Evolutionary conservation across 2,888 invertebrate species (phyloP).

Genomic region (Litoditis marina): DNA sequence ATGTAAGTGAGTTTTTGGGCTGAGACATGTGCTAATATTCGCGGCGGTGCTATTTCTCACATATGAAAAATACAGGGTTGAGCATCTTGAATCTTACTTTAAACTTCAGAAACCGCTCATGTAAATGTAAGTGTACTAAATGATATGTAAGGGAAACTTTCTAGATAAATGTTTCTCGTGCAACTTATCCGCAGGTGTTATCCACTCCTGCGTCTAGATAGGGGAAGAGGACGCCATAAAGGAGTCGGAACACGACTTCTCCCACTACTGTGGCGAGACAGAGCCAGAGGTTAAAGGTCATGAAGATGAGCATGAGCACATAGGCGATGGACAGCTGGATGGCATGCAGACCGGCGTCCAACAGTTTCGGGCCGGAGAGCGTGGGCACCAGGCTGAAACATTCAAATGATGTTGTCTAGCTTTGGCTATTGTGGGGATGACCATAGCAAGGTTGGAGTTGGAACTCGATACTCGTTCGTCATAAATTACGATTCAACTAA

Average conservation of each 20-base stretch:
- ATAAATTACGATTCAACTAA: too few species aligned
- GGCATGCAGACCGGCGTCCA: conserved; percentile 48
- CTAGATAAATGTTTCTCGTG: too few species aligned
- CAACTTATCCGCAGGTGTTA: conserved; percentile 13
- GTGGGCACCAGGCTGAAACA: conserved; percentile 23
- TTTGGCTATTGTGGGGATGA: neutral
- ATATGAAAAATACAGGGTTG: too few species aligned
- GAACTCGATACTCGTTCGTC: too few species aligned
- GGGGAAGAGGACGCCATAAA: conserved; percentile 33
- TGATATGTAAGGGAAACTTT: too few species aligned
- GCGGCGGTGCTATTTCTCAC: too few species aligned
- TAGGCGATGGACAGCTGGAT: conserved; percentile 51
- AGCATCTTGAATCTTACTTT: too few species aligned
- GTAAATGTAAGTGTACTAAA: too few species aligned
- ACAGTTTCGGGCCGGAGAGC: conserved; percentile 21
- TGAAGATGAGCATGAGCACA: conserved; percentile 58
- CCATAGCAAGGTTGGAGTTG: too few species aligned
- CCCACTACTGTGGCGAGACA: conserved; percentile 54
- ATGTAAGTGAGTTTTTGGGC: too few species aligned
- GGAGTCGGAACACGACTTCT: conserved; percentile 39
- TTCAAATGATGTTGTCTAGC: neutral
- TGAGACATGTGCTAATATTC: too few species aligned
- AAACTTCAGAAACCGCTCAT: too few species aligned
- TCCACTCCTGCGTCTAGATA: conserved; percentile 14
- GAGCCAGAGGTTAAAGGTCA: conserved; percentile 61